Evolutionary conservation across 2,113 vertebrate genomes (phyloP).

Genomic region (Psammodynastes pulverulentus): DNA sequence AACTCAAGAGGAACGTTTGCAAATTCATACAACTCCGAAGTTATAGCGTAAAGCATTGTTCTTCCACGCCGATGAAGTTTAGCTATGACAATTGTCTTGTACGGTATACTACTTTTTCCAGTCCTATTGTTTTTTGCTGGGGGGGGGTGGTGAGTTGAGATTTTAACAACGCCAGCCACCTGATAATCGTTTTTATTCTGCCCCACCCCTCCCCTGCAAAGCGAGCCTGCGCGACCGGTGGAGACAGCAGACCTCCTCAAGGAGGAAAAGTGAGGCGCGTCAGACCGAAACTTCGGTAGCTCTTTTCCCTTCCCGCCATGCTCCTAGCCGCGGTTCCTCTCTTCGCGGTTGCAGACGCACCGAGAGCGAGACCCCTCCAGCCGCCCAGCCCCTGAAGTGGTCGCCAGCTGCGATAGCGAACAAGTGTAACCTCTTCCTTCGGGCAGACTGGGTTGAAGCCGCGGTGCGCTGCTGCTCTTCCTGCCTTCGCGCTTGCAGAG

Average conservation of each 20-base stretch:
- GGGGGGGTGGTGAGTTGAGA: background rate
- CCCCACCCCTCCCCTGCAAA: background rate
- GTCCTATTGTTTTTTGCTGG: background rate
- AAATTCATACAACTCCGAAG: background rate
- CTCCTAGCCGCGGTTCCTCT: background rate
- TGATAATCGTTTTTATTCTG: background rate
- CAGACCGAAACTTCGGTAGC: background rate
- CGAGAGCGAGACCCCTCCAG: conserved; percentile 15
- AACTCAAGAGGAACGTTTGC: background rate
- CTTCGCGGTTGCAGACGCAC: background rate
- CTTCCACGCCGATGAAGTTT: too few species aligned
- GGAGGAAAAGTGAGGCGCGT: background rate
- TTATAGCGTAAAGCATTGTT: background rate
- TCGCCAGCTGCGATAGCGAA: background rate
- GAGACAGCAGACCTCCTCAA: background rate
- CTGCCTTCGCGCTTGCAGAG: conserved; percentile 1
- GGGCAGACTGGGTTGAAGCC: conserved; percentile 40
- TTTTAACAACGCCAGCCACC: background rate
- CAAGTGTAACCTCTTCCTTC: conserved; percentile 3
- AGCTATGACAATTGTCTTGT: too few species aligned
- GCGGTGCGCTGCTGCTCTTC: conserved; percentile 4
- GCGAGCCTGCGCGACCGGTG: background rate
- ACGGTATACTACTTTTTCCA: background rate
- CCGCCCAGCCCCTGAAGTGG: conserved; percentile 31
- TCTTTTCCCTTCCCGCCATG: background rate